Conservation (phyloP, 2,113 vertebrate species). For the Grus americana region DNA sequence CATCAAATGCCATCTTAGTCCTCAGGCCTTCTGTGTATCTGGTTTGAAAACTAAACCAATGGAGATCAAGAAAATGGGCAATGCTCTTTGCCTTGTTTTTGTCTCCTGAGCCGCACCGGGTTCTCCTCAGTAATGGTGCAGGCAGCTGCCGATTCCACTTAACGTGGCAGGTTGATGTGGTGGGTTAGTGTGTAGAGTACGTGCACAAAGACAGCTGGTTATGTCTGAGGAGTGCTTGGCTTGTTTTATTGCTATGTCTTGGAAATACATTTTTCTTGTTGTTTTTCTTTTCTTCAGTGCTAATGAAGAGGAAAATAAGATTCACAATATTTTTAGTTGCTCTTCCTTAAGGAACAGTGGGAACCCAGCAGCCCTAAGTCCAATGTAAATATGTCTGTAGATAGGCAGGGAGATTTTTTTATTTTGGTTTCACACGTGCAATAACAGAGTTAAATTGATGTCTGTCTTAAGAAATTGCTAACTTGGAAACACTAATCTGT, state of each 20-base stretch:
- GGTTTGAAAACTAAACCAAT: not conserved
- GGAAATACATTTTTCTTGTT: not conserved
- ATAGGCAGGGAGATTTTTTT: not conserved
- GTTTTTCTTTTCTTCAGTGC: not conserved
- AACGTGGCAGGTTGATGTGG: not conserved
- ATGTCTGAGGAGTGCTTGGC: not conserved
- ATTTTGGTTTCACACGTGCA: not conserved
- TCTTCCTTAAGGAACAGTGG: not conserved
- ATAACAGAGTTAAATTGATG: not conserved
- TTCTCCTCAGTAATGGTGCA: not conserved
- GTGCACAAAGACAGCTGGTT: not conserved
- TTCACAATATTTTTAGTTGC: not conserved
- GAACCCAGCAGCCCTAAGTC: not conserved
- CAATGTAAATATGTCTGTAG: not conserved
- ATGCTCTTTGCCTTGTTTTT: not conserved
- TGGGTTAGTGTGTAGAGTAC: not conserved
- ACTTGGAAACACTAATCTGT: not conserved
- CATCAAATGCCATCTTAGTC: not conserved
- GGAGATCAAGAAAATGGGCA: not conserved
- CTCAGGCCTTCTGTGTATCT: not conserved
- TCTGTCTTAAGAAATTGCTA: not conserved
- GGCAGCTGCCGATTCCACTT: not conserved
- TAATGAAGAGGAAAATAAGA: not conserved
- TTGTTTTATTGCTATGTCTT: not conserved
- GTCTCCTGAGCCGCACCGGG: accelerated